Percentiles rank a stretch among this genome's conserved stretches.
Conservation (phyloP, 2,888 invertebrate genomes). For the Lissonota sp. region DNA sequence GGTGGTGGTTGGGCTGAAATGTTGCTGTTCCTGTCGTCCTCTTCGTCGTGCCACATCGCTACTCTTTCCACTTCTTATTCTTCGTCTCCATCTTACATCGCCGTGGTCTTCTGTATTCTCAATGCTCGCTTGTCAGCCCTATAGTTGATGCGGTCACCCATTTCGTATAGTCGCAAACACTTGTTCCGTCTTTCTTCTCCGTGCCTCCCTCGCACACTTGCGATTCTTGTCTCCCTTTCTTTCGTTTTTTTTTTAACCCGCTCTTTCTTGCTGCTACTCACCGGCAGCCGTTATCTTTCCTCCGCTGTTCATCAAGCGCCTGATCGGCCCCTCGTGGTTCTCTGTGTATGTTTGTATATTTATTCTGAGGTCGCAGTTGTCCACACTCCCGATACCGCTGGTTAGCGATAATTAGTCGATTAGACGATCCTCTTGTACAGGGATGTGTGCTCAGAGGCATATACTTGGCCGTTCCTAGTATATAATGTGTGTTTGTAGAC, state of each 20-base stretch:
- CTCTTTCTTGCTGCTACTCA: conserved; percentile 54
- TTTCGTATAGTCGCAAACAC: conserved; percentile 31
- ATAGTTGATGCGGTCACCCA: conserved; percentile 32
- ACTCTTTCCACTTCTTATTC: conserved; percentile 64
- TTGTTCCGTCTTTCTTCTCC: conserved; percentile 26
- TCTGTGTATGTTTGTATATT: background rate
- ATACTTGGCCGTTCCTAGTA: background rate
- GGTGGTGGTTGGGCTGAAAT: conserved; percentile 21
- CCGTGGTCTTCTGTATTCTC: conserved; percentile 20
- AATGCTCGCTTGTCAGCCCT: conserved; percentile 39
- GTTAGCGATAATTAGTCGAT: conserved; percentile 63
- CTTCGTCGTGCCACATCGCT: conserved; percentile 63
- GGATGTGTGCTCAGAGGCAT: background rate
- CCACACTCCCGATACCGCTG: conserved; percentile 56
- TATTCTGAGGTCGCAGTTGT: conserved; percentile 47
- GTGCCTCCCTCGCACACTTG: conserved; percentile 39
- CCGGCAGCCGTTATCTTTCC: conserved; percentile 44
- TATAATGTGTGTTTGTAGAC: background rate
- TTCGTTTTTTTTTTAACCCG: conserved; percentile 7
- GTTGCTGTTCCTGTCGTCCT: conserved; percentile 53
- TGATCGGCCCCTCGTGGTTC: background rate
- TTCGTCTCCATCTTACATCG: conserved; percentile 44
- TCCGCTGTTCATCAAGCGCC: conserved; percentile 4
- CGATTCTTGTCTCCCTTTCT: conserved; percentile 6
- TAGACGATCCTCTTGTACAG: conserved; percentile 43